Base-by-base conservation (phyloP, 2,888 invertebrate species). In the Lissocephala sabroskyi region DNA sequence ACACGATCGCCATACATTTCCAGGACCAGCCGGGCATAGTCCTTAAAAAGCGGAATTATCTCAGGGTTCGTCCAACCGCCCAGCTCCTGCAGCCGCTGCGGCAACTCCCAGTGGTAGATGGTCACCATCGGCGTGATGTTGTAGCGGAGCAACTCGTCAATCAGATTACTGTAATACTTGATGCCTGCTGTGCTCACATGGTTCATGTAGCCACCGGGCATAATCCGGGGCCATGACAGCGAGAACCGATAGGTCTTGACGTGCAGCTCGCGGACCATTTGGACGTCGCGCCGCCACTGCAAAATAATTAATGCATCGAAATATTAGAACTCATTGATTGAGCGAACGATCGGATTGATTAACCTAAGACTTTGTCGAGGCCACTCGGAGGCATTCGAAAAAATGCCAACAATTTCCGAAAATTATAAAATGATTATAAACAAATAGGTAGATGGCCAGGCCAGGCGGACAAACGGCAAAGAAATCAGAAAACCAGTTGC, bases 111-210 rank as follows among this genome's bases (percentile, higher is more conserved):
- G 59, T 92, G 91, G 68, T 90, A 90, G 41, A 92, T 87, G 1
- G 91, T 91, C 0, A 89, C 88, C 87, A 91, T 87, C 0, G 93
- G 92, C 18, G 89, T 87, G 35, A 94, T 89, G 36, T 88, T 89
- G 57, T 89, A 88, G 48, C 82, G 85, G 5, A 90, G 58, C 5
- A 94, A 86, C 65, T 89, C 91, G 68, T 92, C 86, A 44, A 95
- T 91, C 36, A 96, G 83, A 59, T 90, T 88, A 70, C 89, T 90
- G 81, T 96, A 96, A 82, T 94, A 93, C 49, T 88, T 85, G 9
- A 95, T 86, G 13, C 93, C 95, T 1, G 87, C 86, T 32, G 86
- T 84, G 78, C 92, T 95, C 14, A 93, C 85, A 14, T 87, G 78
- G 66, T 90, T 88, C 9, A 87, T 86, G 47, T 88, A 86, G 7